Evolutionary conservation across 2,888 invertebrate genomes (phyloP), one percentile per base, ranked within the genome.

Genomic region (Pachliopta kotzebuea): DNA sequence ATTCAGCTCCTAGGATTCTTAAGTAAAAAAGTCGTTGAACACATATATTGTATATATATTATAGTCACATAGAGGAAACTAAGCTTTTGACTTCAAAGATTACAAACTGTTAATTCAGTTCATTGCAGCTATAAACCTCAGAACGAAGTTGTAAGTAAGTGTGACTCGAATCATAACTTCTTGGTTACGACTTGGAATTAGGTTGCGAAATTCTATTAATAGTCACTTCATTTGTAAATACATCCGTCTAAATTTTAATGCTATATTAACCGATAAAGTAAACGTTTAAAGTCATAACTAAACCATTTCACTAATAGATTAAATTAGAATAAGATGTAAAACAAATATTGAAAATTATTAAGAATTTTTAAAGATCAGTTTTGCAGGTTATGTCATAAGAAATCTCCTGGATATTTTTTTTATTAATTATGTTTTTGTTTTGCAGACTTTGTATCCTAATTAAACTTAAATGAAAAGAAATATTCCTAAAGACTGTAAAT

Each of bases 111-210:
- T 77, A 78, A 84, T 80, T 83, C 76, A 78, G 78, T 80, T 78
- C 74, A 74, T 76, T 72, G 71, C 73, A 74, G 77, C 79, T 79
- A 79, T 81, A 81, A 85, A 76, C 78, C 74, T 71, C 70, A 69
- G 71, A 72, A 65, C 71, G 70, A 76, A 80, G 67, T 69, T 74
- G 75, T 76, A 80, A 81, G 80, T 79, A 73, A 74, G 72, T 75
- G 72, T 74, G 83, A 86, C 80, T 83, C 78, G 76, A 86, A 82
- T 83, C 77, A 72, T 73, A 75, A 77, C 80, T 76, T 76, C 71
- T 68, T 72, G 75, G 73, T 70, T 71, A 69, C 71, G 65, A 75
- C 78, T 77, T 78, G 75, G 71, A 72, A 76, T 74, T 69, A 69
- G 74, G 77, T 81, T 77, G 75, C 70, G 66, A 70, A 78, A 72